phyloP scores from a whole-genome alignment of 2,113 vertebrate species.

The Pontoporia blainvillei region DNA sequence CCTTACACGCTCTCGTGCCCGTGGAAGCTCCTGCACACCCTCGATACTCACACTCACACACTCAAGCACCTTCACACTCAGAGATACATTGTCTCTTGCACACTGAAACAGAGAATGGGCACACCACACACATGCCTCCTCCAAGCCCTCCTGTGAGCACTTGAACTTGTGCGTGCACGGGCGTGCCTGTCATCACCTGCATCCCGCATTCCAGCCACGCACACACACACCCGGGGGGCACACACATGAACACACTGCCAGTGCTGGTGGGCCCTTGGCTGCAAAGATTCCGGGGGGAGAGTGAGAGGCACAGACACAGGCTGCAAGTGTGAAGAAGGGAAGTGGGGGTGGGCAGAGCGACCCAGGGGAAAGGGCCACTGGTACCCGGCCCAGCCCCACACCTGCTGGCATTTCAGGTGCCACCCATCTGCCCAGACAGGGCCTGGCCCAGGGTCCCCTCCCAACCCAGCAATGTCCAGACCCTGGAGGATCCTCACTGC shows the following conservation, averaged over 20 bases:
- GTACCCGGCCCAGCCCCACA: background rate
- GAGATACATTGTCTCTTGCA: background rate
- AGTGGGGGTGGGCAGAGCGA: background rate
- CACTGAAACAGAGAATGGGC: background rate
- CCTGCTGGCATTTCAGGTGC: background rate
- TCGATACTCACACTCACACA: background rate
- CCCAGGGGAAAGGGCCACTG: background rate
- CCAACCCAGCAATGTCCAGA: background rate
- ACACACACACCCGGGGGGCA: background rate
- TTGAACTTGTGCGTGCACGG: no score
- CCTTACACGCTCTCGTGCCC: background rate
- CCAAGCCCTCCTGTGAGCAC: background rate
- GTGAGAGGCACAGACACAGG: fast-evolving
- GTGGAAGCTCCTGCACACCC: background rate
- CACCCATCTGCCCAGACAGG: background rate
- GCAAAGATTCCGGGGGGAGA: background rate
- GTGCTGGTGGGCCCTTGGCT: background rate
- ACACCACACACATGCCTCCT: fast-evolving
- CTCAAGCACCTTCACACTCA: background rate
- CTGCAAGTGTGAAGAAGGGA: fast-evolving
- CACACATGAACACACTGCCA: background rate
- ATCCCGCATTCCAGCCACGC: background rate
- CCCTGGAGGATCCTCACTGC: background rate
- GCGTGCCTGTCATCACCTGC: fast-evolving
- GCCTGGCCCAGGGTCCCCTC: background rate